A percentile compares a stretch with the other conserved stretches of the same genome.
These are phyloP conservation scores for Cetoscarus ocellatus DNA, from an alignment of 2,797 vertebrate genomes.

Conservation along the genomic window DNA sequence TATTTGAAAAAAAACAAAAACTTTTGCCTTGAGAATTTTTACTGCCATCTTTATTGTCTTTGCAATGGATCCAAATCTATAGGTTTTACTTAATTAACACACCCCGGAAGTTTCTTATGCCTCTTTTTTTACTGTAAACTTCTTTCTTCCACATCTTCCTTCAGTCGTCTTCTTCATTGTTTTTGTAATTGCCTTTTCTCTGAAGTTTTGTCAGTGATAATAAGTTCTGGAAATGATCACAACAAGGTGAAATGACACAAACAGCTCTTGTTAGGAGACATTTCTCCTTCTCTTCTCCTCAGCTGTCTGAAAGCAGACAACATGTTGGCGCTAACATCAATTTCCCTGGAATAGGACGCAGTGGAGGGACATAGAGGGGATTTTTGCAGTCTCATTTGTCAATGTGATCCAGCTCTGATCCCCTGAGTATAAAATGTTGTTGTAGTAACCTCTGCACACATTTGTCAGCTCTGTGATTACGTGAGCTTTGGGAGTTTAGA, in stretches of 20 bases:
- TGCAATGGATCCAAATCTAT: too few relatives aligned
- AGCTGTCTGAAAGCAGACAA: slow-evolving; percentile 30
- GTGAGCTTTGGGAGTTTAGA: neutral
- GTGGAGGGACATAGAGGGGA: neutral
- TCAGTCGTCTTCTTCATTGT: too few relatives aligned
- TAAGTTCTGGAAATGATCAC: neutral
- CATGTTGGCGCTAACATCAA: slow-evolving; percentile 2
- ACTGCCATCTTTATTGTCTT: too few relatives aligned
- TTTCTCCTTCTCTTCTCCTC: neutral
- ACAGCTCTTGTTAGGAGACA: neutral
- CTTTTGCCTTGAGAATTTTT: neutral
- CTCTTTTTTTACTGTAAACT: too few relatives aligned
- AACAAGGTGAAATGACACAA: slow-evolving; percentile 9
- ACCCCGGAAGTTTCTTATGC: too few relatives aligned
- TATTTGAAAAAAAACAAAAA: neutral
- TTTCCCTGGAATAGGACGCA: slow-evolving; percentile 45
- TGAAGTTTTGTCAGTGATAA: neutral
- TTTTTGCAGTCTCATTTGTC: slow-evolving; percentile 40
- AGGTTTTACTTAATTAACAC: too few relatives aligned
- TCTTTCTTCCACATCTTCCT: neutral
- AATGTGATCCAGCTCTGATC: slow-evolving; percentile 11
- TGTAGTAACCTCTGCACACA: neutral
- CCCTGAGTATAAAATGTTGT: slow-evolving; percentile 20
- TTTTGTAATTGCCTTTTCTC: too few relatives aligned
- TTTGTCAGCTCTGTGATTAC: slow-evolving; percentile 8